Conservation (phyloP, 2,113 vertebrate genomes). For the Chaetops frenatus region DNA sequence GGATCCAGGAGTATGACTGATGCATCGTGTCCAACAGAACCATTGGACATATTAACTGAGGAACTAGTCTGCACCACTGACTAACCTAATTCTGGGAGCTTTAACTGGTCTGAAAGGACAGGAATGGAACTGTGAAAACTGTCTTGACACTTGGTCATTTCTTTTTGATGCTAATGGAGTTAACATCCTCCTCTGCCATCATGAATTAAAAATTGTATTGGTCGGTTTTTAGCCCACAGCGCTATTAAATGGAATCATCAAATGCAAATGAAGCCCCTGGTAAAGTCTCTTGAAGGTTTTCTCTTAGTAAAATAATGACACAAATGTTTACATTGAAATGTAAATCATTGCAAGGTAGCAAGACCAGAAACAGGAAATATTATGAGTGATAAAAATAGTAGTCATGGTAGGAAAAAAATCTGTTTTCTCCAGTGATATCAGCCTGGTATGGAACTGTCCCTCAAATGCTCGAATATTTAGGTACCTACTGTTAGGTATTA, state of each 20-base stretch:
- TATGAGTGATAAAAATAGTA: neutral
- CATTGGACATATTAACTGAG: neutral
- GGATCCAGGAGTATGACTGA: neutral
- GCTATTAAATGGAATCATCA: slow-evolving; percentile 16
- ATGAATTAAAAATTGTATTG: slow-evolving; percentile 12
- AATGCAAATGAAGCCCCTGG: neutral
- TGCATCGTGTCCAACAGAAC: neutral
- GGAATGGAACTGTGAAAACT: slow-evolving; percentile 39
- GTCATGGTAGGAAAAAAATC: neutral
- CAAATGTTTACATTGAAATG: neutral
- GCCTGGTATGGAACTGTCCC: neutral
- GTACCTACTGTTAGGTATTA: neutral
- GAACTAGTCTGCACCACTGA: slow-evolving; percentile 30
- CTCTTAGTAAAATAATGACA: neutral
- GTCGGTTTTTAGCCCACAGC: neutral
- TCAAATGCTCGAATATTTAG: neutral
- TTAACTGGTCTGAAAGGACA: neutral
- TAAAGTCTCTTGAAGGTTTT: neutral
- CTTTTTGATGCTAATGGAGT: slow-evolving; percentile 37
- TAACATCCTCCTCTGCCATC: slow-evolving; percentile 24
- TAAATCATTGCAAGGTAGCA: neutral
- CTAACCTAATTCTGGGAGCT: slow-evolving; percentile 23
- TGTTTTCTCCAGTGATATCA: neutral
- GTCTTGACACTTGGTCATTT: slow-evolving; percentile 46
- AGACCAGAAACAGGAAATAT: neutral